phyloP scores from a whole-genome alignment of 2,797 vertebrate genomes.

The Falco cherrug region DNA sequence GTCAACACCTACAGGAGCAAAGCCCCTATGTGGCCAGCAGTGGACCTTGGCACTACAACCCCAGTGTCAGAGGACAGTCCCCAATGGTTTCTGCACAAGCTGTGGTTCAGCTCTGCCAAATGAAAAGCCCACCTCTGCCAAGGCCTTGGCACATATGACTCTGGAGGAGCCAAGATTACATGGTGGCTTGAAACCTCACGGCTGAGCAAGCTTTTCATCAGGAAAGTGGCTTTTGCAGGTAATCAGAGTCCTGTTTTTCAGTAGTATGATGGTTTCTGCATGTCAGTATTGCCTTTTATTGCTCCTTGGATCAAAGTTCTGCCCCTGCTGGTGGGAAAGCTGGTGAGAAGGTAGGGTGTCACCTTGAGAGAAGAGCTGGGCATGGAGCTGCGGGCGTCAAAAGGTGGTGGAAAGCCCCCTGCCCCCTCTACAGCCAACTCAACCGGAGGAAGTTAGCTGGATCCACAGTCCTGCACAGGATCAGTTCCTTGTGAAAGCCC shows the following conservation, averaged over 20 bases:
- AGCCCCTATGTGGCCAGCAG: not conserved
- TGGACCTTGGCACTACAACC: not conserved
- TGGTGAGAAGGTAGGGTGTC: not conserved
- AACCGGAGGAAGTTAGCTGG: not conserved
- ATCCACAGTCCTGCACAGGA: not conserved
- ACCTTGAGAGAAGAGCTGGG: not conserved
- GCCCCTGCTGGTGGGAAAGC: rapidly evolving
- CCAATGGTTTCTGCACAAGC: not conserved
- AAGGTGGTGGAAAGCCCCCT: not conserved
- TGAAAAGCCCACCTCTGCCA: not conserved
- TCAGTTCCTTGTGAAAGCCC: not conserved
- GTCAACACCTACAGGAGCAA: not conserved
- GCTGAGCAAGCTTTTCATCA: not conserved
- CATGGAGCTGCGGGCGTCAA: not conserved
- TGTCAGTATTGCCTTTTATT: not conserved
- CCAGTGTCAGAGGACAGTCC: not conserved
- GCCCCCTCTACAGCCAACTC: not conserved
- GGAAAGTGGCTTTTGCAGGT: not conserved
- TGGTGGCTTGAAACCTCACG: not conserved
- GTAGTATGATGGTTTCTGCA: not conserved
- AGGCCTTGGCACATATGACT: not conserved
- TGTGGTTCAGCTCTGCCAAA: not conserved
- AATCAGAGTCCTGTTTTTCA: not conserved
- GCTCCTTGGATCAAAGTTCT: not conserved
- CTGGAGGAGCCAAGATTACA: not conserved